Base-by-base conservation (phyloP, 2,113 vertebrate genomes). In the Calonectris borealis region DNA sequence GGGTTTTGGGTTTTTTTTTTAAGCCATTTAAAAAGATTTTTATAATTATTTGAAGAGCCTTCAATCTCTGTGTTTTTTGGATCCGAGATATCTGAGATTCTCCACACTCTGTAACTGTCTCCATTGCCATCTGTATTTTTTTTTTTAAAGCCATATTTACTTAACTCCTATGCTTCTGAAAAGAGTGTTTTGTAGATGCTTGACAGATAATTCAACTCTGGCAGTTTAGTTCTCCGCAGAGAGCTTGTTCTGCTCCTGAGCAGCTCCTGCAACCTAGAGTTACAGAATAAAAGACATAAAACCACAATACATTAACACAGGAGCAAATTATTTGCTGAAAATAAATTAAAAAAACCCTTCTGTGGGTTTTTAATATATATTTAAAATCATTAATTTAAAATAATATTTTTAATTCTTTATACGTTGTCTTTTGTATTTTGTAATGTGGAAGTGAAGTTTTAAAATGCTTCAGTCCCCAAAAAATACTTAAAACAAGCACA, bases 31-130 rank as follows among this genome's bases (percentile, higher is more conserved):
- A 60, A 80, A 68, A 90, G 32, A 57, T 61, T 66, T 16, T 57
- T 75, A 11, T 1, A 70, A 6, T 70, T 70, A 22, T 42, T 58
- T 54, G 69, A 46, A 46, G 82, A 87, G 21, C 31, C 24, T 57
- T 78, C 40, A 20, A 13, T 82, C 12, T 82, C 11, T 0, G 0
- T 26, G 7, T 18, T 11, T 90, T 72, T 62, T 61, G 7, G 6
- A 64, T 60, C n/a, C 68, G 52, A 64, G 15, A 16, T 52, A 19
- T 8, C 32, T 61, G 75, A 88, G 32, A 60, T 62, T 46, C 2
- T 5, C 62, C 29, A 25, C 7, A 2, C 19, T 86, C 48, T 64
- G 9, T 66, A 46, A 48, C 42, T 80, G 44, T 64, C 62, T 83
- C 38, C 19, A 7, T 34, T 86, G 22, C 21, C 34, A 49, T 40